Base-by-base conservation (phyloP, 2,888 invertebrate genomes). In the Phoronis australis region DNA sequence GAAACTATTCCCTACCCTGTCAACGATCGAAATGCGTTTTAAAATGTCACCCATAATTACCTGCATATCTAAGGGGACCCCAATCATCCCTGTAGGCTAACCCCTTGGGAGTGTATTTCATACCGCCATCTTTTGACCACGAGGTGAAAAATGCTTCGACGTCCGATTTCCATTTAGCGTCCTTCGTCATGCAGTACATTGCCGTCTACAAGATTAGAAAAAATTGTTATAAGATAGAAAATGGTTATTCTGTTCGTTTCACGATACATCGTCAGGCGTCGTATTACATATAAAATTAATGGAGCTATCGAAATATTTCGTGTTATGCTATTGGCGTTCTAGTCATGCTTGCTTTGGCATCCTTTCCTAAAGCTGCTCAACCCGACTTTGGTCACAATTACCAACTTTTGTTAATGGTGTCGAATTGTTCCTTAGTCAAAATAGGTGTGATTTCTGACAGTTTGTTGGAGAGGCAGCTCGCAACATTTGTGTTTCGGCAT, bases 71-170 rank as follows among this genome's bases (percentile, higher is more conserved):
- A 23, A 56, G 54, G 6, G 62, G 47, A 6, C 65, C 64, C 68
- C 67, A 69, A 31, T 56, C 52, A 48, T 66, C 63, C 26, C 65
- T 60, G 59, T 60, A 69, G 21, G 62, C 66, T 21, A 67, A 55
- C 12, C 68, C 68, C 54, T 68, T 65, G 0, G 66, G 65, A 12
- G 68, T 66, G 40, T 61, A 57, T 15, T 52, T 48, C 15, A 65
- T 56, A 12, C 48, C 47, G 1, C 66, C 66, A 20, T 64, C 63
- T 2, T 62, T 64, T 38, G 56, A 53, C 59, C 65, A 68, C 15
- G 55, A 50, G 9, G 54, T 50, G 6, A 66, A 52, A 46, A 58
- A 64, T 9, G 53, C 54, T 4, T 56, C 58, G 25, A 66, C 58
- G 21, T 61, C 56, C 12, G 41, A 42, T 40, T 56, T 56, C 52